Evolutionary conservation across 2,797 vertebrate genomes (phyloP).

Genomic region (Ctenochaetus hawaiiensis): DNA sequence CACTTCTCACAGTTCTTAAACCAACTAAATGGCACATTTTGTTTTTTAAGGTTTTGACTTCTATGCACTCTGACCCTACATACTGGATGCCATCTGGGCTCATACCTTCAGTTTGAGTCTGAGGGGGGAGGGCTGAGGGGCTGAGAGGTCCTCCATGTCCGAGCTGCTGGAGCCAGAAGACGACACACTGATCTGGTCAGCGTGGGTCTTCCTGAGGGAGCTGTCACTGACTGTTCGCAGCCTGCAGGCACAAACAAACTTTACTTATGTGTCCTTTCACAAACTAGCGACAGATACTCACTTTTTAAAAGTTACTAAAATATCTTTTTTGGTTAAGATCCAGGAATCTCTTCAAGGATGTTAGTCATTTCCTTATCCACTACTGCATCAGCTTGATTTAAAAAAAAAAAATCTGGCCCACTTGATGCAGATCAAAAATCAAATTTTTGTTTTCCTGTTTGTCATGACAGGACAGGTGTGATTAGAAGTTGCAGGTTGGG

Average conservation of each 20-base stretch:
- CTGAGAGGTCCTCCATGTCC: conserved; percentile 84
- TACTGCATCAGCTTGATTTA: not conserved
- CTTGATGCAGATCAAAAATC: not conserved
- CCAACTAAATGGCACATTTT: too few relatives aligned
- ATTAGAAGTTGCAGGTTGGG: not conserved
- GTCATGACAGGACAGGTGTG: not conserved
- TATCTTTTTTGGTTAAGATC: not conserved
- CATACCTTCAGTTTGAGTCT: conserved; percentile 79
- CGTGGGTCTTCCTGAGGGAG: conserved; percentile 75
- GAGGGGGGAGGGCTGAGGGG: conserved; percentile 62
- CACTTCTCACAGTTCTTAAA: not conserved
- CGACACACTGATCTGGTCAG: conserved; percentile 85
- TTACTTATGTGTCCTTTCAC: not conserved
- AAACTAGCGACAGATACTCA: not conserved
- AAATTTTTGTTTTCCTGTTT: too few relatives aligned
- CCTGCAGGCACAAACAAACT: conserved; percentile 62
- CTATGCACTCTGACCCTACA: not conserved
- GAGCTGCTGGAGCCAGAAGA: conserved; percentile 86
- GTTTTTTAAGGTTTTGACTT: not conserved
- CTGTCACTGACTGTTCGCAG: conserved; percentile 79
- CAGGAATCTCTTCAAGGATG: not conserved
- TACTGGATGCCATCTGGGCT: not conserved
- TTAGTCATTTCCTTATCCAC: not conserved
- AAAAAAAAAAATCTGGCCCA: not conserved
- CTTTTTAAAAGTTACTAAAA: not conserved